Base-by-base conservation (phyloP, 2,797 vertebrate species). In the Silurus lanzhouensis region DNA sequence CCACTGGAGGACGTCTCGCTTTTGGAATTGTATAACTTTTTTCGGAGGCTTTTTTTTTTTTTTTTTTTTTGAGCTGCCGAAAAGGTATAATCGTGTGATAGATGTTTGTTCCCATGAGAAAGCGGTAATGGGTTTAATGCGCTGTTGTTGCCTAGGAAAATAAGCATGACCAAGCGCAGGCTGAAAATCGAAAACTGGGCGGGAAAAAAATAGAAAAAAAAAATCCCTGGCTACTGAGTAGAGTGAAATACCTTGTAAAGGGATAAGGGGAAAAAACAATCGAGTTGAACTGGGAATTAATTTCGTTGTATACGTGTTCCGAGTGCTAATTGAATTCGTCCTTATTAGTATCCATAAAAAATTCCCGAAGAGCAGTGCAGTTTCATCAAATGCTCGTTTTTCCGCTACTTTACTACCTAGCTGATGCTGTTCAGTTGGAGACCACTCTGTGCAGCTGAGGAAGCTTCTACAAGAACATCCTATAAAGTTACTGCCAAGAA, bases 61-160 rank as follows among this genome's bases (percentile, higher is more conserved):
- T 38, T 38, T 38, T 38, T 38, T 38, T 38, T 38, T 38, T 38
- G 22, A 10, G 44, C 70, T 61, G 52, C 60, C 38, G 22, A n/a
- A 52, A 17, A 15, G 75, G 6, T 68, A 48, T 82, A 83, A 78
- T 77, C 72, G 10, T 52, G 17, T 27, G 27, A 76, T 48, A 66
- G 55, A 82, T 55, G 71, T 76, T 48, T 58, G 64, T 13, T 20
- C 71, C 20, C 6, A 1, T 27, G 27, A 57, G 84, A 44, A 20
- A 27, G 20, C 14, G 6, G 25, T 12, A 61, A 46, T 81, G 46
- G 70, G 12, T 31, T 76, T 20, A 70, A 67, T n/a, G 63, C 31
- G 19, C 31, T 5, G 52, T 68, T 5, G 38, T 71, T 72, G 14
- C 6, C 60, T 25, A 22, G 14, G 31, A 64, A 52, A 83, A 76